Conservation (phyloP, 2,888 invertebrate species). For the Rhynchonema sp. region DNA sequence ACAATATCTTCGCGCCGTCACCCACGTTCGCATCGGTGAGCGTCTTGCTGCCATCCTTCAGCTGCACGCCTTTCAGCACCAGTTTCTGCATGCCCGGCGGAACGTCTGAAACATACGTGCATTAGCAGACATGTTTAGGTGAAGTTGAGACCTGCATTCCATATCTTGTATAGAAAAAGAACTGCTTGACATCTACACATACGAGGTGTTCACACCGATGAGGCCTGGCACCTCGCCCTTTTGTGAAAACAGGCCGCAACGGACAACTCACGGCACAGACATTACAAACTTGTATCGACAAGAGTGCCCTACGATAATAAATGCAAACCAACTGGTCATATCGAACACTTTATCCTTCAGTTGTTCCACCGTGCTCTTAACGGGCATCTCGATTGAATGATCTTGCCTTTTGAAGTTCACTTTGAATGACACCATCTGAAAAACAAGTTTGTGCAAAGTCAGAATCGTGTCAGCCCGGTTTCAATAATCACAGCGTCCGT, state of each 20-base stretch:
- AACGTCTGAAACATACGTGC: conserved; percentile 5
- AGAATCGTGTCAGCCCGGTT: too few relatives aligned
- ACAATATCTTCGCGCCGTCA: conserved; percentile 39
- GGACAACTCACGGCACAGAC: too few relatives aligned
- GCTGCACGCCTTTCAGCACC: background rate
- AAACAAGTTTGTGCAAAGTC: background rate
- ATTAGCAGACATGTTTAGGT: too few relatives aligned
- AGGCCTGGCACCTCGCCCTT: too few relatives aligned
- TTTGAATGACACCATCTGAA: background rate
- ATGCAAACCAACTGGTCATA: background rate
- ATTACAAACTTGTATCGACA: too few relatives aligned
- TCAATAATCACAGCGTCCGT: too few relatives aligned
- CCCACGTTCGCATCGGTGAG: background rate
- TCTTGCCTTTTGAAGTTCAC: background rate
- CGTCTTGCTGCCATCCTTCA: background rate
- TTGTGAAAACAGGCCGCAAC: too few relatives aligned
- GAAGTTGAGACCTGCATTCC: too few relatives aligned
- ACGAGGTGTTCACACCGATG: too few relatives aligned
- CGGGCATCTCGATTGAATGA: background rate
- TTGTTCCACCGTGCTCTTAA: background rate
- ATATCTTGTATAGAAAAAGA: too few relatives aligned
- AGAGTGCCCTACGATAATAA: too few relatives aligned
- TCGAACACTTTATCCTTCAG: background rate
- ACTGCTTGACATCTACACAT: too few relatives aligned
- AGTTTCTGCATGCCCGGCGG: conserved; percentile 7